phyloP scores from a whole-genome alignment of 2,888 invertebrate genomes.

The Galerucella calmariensis region DNA sequence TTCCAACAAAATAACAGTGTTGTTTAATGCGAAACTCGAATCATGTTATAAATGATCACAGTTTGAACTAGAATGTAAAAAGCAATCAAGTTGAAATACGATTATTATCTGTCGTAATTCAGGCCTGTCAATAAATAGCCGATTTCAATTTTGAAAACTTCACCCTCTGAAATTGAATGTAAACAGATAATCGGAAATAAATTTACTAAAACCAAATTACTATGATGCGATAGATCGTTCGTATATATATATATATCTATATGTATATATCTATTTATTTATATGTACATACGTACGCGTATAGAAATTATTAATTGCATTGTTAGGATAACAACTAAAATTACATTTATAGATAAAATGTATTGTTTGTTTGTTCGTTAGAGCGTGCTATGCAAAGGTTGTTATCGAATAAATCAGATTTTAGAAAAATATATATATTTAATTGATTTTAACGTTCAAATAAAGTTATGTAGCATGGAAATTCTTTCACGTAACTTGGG shows the following conservation, averaged over 20 bases:
- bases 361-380: background rate
- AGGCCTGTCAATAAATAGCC: conserved; percentile 30
- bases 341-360: background rate
- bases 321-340: conserved; percentile 7
- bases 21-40: background rate
- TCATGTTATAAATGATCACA: conserved; percentile 1
- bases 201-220: conserved; percentile 41
- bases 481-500: no score
- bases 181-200: conserved; percentile 44
- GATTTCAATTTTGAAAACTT: conserved; percentile 44
- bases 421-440: background rate
- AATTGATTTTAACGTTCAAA: background rate
- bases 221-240: conserved; percentile 19
- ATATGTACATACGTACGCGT: background rate
- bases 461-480: no score
- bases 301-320: conserved; percentile 14
- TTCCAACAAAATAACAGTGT: no score
- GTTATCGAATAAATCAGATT: background rate
- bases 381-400: no score
- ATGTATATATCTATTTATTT: background rate
- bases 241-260: no score
- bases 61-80: background rate
- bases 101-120: conserved; percentile 32
- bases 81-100: conserved; percentile 24
- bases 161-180: conserved; percentile 43